Evolutionary conservation across 1,140 invertebrate species (phyloP).

Genomic region (Planococcus citri): DNA sequence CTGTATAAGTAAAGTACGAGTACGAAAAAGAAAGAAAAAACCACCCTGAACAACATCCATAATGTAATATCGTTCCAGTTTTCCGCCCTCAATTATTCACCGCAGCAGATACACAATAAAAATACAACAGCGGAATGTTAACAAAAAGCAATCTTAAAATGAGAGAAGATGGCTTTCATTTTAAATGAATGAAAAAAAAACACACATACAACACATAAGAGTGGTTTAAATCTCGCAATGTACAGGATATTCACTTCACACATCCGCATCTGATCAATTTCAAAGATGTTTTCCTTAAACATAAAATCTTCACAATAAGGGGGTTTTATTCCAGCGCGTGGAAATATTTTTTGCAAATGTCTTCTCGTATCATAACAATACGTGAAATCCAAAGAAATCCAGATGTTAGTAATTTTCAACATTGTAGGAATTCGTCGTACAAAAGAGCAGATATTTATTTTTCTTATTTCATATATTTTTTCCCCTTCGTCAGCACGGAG

Average conservation of each 20-base stretch:
- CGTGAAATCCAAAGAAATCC: background rate
- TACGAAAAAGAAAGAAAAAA: too few relatives aligned
- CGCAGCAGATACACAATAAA: background rate
- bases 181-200: background rate
- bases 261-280: background rate
- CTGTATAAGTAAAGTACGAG: too few relatives aligned
- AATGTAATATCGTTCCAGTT: background rate
- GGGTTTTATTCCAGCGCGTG: background rate
- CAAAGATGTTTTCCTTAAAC: background rate
- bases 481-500: too few relatives aligned
- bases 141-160: background rate
- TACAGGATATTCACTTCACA: background rate
- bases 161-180: background rate
- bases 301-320: background rate
- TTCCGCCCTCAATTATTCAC: constrained; percentile 1
- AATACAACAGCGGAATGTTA: background rate
- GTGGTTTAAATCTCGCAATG: background rate
- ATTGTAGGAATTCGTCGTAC: background rate
- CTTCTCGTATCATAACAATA: background rate
- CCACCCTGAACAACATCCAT: too few relatives aligned
- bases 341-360: background rate
- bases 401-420: background rate
- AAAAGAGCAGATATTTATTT: too few relatives aligned
- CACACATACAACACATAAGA: too few relatives aligned
- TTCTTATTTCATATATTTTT: too few relatives aligned